Conservation (phyloP, 1,140 invertebrate genomes). For the Atta colombica region DNA sequence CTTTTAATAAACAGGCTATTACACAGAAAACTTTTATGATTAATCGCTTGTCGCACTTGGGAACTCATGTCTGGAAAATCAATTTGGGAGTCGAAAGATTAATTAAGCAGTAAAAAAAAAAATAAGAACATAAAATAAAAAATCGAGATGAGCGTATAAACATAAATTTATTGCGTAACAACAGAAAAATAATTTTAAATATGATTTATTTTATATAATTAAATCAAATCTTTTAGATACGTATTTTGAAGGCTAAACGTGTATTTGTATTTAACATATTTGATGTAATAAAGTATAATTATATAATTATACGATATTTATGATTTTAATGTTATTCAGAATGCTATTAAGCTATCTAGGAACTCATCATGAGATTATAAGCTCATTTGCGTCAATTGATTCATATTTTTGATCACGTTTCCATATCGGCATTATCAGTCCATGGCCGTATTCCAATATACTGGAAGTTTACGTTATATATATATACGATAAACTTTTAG, state of each 20-base stretch:
- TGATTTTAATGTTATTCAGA: constrained; percentile 2
- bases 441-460: too few relatives aligned
- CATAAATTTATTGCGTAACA: not conserved
- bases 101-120: not conserved
- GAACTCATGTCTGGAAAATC: too few relatives aligned
- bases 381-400: not conserved
- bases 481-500: too few relatives aligned
- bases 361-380: not conserved
- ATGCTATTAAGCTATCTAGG: not conserved
- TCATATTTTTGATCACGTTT: not conserved
- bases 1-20: too few relatives aligned
- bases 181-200: not conserved
- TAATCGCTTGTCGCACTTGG: too few relatives aligned
- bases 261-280: not conserved
- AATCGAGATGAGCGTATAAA: not conserved
- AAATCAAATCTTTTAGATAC: not conserved
- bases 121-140: not conserved
- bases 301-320: not conserved
- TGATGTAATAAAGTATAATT: not conserved
- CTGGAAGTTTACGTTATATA: too few relatives aligned
- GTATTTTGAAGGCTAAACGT: not conserved
- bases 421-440: not conserved
- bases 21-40: too few relatives aligned
- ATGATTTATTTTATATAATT: not conserved
- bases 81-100: too few relatives aligned